These are phyloP conservation scores for Notechis scutatus DNA, from an alignment of 2,113 vertebrate genomes.

Conservation along the genomic window DNA sequence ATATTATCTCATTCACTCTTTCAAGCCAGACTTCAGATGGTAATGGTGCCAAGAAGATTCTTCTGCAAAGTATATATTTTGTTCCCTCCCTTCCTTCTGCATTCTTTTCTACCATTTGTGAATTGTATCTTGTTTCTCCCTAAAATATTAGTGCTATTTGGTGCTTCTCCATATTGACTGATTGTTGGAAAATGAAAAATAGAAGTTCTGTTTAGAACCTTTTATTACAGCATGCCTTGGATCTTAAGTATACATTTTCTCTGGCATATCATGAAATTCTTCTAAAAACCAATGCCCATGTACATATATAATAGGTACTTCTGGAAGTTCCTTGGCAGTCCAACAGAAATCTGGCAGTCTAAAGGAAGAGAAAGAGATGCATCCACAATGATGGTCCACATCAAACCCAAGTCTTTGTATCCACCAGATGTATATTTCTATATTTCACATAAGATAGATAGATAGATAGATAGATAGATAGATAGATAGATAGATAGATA, in stretches of 20 bases:
- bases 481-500: no score
- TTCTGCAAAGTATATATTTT: background rate
- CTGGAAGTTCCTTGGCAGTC: background rate
- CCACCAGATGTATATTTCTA: background rate
- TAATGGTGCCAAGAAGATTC: background rate
- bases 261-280: background rate
- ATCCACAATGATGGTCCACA: background rate
- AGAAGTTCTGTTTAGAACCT: background rate
- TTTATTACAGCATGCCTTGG: background rate
- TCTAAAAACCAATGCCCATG: background rate
- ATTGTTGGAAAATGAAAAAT: background rate
- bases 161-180: background rate
- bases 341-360: background rate
- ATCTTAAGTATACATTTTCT: background rate
- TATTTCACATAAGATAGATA: background rate
- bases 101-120: background rate
- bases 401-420: background rate
- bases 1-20: background rate
- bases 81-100: background rate
- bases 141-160: background rate
- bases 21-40: background rate
- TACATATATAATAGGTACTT: background rate
- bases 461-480: no score
- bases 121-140: background rate
- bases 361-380: background rate